phyloP scores from a whole-genome alignment of 1,140 invertebrate species.

The Eupristina koningsbergeri region DNA sequence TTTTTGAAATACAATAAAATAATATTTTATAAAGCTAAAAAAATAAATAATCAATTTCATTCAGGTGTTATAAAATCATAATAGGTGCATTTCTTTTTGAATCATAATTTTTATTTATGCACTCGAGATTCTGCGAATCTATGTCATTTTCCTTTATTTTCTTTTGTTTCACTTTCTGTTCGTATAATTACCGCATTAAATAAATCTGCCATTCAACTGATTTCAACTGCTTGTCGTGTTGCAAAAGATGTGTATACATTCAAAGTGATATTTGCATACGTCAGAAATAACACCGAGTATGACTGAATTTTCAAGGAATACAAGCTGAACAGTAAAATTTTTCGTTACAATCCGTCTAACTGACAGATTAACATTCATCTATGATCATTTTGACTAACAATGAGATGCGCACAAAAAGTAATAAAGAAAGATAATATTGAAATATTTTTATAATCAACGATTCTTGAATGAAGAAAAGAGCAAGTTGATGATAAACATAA shows the following conservation, averaged over 20 bases:
- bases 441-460: no score
- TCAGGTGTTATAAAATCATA: background rate
- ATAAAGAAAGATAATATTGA: no score
- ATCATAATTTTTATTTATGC: background rate
- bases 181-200: constrained; percentile 1
- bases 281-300: constrained; percentile 9
- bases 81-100: background rate
- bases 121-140: background rate
- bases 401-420: no score
- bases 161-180: background rate
- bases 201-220: constrained; percentile 20
- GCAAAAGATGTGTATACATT: background rate
- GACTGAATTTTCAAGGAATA: background rate
- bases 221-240: background rate
- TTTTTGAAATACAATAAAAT: no score
- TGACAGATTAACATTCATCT: background rate
- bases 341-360: background rate
- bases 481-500: no score
- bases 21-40: no score
- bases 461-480: no score
- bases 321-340: constrained; percentile 1
- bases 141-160: background rate
- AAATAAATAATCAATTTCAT: no score
- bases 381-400: no score
- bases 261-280: background rate